Base-by-base conservation (phyloP, 2,888 invertebrate genomes). In the Electrophaes corylata region DNA sequence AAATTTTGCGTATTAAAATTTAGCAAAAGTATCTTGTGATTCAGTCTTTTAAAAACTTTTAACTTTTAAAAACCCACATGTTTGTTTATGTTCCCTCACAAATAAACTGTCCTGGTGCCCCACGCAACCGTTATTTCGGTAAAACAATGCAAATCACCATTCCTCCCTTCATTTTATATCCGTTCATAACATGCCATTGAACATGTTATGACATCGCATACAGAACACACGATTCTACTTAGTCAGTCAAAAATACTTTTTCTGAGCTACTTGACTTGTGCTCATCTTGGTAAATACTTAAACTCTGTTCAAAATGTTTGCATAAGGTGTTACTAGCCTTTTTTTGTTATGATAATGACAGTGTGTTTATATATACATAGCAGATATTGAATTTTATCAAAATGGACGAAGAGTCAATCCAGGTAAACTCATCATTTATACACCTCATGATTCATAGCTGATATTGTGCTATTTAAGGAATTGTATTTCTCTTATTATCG, bases 221-320 rank as follows among this genome's bases (percentile, higher is more conserved):
- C 72, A 29, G 8, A 16, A 74, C 72, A 78, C 67, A 73, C 70
- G 74, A 70, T 64, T 65, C 64, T 68, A 72, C 71, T 70, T 68
- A 73, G 75, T 78, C 84, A 82, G 84, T 80, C 79, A 81, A 84
- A 81, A 79, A 81, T 78, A 75, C 71, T 78, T 78, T 77, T 75
- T 77, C 76, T 66, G 61, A 70, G 70, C 66, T 68, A 71, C 65
- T 71, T 64, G 75, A 78, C 79, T 76, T 78, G 78, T 73, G 65
- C 55, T 52, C 40, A 53, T 68, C 52, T 58, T 66, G 71, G 72
- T 65, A 70, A 66, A 55, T 26, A 16, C 23, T 43, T 23, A 43
- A 18, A 35, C 14, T 35, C 12, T 3, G 14, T 35, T 14, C 14
- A 14, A 5, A 14, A 5, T 5, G 4, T 35, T 29, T 37, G 16